Base-by-base conservation (phyloP, 2,888 invertebrate species). In the Aleiodes testaceus region DNA sequence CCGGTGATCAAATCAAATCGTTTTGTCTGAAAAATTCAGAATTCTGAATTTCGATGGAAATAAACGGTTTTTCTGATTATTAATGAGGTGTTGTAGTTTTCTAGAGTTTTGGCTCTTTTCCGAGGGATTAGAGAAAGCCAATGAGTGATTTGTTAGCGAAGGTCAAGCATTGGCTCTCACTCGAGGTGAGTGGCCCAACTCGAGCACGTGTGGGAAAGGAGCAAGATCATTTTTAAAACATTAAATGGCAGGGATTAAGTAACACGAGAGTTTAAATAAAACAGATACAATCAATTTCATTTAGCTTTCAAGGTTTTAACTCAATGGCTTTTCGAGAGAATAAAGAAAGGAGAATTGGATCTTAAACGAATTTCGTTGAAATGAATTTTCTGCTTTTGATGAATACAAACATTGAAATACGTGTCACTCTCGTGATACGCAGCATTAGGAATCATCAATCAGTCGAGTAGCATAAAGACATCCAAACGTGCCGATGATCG, bases 161-260 rank as follows among this genome's bases (percentile, higher is more conserved):
- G 59, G 59, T 59, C 59, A 59, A 59, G 59, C 59, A 59, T 42
- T 16, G 59, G 36, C 14, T 59, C 36, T 42, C 16, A 59, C 36
- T 59, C 59, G 26, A 36, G 59, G 59, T 59, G 59, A 59, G 16
- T 59, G 59, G 59, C 63, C 44, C 63, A 63, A 63, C 22, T 63
- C 45, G 63, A 45, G 45, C 63, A 63, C 63, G 63, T 63, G 63
- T 63, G 63, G 45, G 63, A 63, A 44, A 47, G 47, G 36, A 36
- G 49, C 16, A 36, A 59, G 9, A 12, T 30, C 36, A 36, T n/a
- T 36, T 59, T 30, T 42, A 18, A 59, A 59, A 12, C 16, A 42
- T 18, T 30, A 16, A 59, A 16, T 16, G n/a, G n/a, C 36, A 12
- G 7, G 9, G 59, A 59, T 59, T 59, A 16, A 59, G 59, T 59